Conservation (phyloP, 2,888 invertebrate species). For the Tinea trinotella region DNA sequence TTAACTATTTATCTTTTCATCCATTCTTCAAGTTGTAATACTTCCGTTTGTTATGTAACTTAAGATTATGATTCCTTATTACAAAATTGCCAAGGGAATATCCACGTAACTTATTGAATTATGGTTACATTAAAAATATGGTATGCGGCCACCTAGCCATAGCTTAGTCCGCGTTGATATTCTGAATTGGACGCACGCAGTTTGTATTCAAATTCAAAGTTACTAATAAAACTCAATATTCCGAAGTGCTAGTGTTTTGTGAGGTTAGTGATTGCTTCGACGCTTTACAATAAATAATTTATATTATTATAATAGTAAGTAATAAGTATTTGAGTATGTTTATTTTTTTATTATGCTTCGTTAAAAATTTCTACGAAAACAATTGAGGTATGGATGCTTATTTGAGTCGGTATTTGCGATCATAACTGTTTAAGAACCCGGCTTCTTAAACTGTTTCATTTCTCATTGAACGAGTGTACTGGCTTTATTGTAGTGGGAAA, state of each 20-base stretch:
- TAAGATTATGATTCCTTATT: too few relatives aligned
- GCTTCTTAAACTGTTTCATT: too few relatives aligned
- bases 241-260: neutral
- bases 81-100: neutral
- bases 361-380: neutral
- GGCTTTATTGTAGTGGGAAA: too few relatives aligned
- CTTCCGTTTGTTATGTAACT: too few relatives aligned
- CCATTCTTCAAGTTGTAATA: too few relatives aligned
- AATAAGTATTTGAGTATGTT: neutral
- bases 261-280: neutral
- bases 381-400: neutral
- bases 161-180: slow-evolving; percentile 12
- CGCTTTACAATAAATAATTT: neutral
- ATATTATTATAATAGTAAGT: too few relatives aligned
- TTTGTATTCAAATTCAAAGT: neutral
- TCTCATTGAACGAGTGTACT: too few relatives aligned
- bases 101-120: slow-evolving; percentile 1
- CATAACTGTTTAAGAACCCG: neutral
- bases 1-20: too few relatives aligned
- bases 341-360: neutral
- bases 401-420: neutral
- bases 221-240: neutral
- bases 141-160: slow-evolving; percentile 25
- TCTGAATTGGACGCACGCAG: neutral
- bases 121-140: slow-evolving; percentile 24